phyloP scores from a whole-genome alignment of 2,888 invertebrate species.

The Cantharis lateralis region DNA sequence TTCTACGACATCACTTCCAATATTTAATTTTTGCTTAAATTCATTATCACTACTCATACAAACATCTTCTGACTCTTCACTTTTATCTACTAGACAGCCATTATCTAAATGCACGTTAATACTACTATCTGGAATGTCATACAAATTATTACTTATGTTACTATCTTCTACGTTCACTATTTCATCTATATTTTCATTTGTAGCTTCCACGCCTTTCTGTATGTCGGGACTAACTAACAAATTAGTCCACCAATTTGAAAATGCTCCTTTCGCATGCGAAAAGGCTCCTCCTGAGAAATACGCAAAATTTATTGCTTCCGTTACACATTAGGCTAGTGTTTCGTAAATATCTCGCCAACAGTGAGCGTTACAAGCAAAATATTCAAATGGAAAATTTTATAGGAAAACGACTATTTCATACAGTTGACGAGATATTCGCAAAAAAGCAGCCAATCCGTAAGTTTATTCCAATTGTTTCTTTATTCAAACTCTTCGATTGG shows the following conservation, averaged over 20 bases:
- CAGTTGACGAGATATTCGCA: too few relatives aligned
- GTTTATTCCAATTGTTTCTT: too few relatives aligned
- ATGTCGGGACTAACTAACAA: conserved; percentile 61
- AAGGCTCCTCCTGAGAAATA: conserved; percentile 72
- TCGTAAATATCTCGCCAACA: neutral
- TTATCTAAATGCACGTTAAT: conserved; percentile 17
- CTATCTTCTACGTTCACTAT: conserved; percentile 8
- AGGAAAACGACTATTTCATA: too few relatives aligned
- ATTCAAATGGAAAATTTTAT: too few relatives aligned
- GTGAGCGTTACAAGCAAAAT: neutral
- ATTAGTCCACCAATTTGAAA: conserved; percentile 86
- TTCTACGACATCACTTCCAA: conserved; percentile 15
- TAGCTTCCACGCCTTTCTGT: conserved; percentile 42
- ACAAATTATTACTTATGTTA: conserved; percentile 16
- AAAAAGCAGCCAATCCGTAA: too few relatives aligned
- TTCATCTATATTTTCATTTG: conserved; percentile 29
- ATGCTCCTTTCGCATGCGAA: conserved; percentile 85
- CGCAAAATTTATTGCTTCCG: neutral
- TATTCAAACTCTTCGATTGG: too few relatives aligned
- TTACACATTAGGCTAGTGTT: neutral
- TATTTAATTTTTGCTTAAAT: conserved; percentile 15
- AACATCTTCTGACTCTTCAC: conserved; percentile 10
- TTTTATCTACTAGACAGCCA: conserved; percentile 12
- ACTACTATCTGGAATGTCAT: conserved; percentile 36
- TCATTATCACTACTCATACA: conserved; percentile 33